A percentile compares a stretch with the other conserved stretches of the same genome.
Conservation (phyloP, 2,113 vertebrate species). For the Eclectus roratus region DNA sequence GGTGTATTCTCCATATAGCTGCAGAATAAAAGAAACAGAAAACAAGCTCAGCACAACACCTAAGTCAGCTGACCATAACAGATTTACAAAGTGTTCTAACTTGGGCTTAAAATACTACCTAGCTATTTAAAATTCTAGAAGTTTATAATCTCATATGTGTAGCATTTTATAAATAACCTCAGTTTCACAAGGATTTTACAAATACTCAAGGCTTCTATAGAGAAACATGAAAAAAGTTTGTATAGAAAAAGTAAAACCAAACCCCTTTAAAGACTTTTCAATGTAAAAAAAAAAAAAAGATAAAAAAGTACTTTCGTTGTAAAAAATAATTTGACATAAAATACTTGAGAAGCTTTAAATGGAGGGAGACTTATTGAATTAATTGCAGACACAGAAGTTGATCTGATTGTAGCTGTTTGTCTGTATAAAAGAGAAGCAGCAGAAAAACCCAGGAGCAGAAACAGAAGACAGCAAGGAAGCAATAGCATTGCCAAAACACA, state of each 20-base stretch:
- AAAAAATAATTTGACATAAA: background rate
- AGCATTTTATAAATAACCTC: background rate
- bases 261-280: background rate
- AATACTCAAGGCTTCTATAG: background rate
- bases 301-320: background rate
- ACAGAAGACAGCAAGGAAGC: background rate
- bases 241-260: background rate
- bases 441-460: background rate
- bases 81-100: background rate
- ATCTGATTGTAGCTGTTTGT: background rate
- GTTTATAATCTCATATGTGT: background rate
- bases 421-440: background rate
- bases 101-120: background rate
- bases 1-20: background rate
- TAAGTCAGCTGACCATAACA: background rate
- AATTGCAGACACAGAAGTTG: background rate
- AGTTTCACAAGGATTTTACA: background rate
- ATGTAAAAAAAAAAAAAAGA: background rate
- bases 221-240: background rate
- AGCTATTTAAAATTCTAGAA: background rate
- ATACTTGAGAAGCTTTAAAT: background rate
- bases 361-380: background rate
- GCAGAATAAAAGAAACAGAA: background rate
- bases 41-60: background rate
- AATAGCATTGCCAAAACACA: background rate